These are phyloP conservation scores for Coregonus ussuriensis DNA, from an alignment of 2,797 vertebrate genomes.

Conservation along the genomic window DNA sequence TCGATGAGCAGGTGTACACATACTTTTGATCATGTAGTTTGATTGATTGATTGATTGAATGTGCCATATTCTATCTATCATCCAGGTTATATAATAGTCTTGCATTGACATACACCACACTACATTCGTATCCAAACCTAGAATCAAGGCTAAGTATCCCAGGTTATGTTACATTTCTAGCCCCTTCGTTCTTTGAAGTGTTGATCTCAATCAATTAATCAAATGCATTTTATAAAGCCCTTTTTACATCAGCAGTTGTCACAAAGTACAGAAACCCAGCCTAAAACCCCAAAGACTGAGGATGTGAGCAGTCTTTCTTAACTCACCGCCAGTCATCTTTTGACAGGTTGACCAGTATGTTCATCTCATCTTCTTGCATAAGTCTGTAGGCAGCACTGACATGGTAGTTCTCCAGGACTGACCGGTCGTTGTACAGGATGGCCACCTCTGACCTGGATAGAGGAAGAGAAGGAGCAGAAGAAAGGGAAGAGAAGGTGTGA, in stretches of 20 bases:
- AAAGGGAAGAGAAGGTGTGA: background rate
- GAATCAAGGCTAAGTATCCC: background rate
- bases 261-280: too few relatives aligned
- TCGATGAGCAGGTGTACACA: too few relatives aligned
- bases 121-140: too few relatives aligned
- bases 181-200: background rate
- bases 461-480: constrained; percentile 1
- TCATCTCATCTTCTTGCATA: constrained; percentile 99
- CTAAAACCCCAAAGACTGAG: too few relatives aligned
- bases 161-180: background rate
- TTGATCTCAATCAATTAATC: background rate
- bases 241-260: too few relatives aligned
- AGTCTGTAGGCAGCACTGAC: constrained; percentile 96
- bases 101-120: too few relatives aligned
- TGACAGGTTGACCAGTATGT: constrained; percentile 91
- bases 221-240: too few relatives aligned
- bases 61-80: too few relatives aligned
- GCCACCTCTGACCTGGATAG: constrained; percentile 89
- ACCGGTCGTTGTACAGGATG: constrained; percentile 96
- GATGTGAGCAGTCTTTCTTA: background rate
- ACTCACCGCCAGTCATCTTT: constrained; percentile 96
- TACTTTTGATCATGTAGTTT: too few relatives aligned
- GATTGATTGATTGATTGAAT: too few relatives aligned
- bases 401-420: constrained; percentile 96
- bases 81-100: too few relatives aligned